A percentile compares a stretch with the other conserved stretches of the same genome.
phyloP scores from a whole-genome alignment of 2,797 vertebrate species.

The Lemur catta region DNA sequence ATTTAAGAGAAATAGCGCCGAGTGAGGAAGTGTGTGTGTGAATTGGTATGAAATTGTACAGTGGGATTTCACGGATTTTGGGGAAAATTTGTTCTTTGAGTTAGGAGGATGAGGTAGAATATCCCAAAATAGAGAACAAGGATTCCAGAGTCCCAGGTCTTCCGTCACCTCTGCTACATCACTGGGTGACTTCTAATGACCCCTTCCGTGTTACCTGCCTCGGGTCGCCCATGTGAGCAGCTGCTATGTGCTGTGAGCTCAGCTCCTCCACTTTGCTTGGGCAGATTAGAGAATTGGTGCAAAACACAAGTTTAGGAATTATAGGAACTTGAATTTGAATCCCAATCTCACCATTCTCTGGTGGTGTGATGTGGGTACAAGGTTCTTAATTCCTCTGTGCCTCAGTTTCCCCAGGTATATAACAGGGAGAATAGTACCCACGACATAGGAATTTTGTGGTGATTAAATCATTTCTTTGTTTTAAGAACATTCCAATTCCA shows the following conservation, averaged over 20 bases:
- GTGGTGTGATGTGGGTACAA: background rate
- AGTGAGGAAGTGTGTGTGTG: background rate
- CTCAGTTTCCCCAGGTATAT: background rate
- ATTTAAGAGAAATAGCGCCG: background rate
- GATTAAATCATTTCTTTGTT: background rate
- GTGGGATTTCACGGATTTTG: background rate
- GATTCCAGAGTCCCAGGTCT: background rate
- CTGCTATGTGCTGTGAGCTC: rapidly evolving
- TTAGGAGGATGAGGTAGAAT: background rate
- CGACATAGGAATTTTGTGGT: background rate
- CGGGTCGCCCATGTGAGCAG: background rate
- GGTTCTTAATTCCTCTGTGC: background rate
- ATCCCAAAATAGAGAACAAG: background rate
- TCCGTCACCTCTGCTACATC: background rate
- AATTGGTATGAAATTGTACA: background rate
- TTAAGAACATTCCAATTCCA: background rate
- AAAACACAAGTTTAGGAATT: background rate
- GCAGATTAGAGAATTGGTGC: background rate
- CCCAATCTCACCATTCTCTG: background rate
- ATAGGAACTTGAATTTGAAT: background rate
- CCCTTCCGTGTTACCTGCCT: no score
- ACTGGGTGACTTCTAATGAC: background rate
- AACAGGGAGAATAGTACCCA: background rate
- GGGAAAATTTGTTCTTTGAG: background rate
- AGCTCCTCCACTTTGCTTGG: background rate